A percentile compares a stretch with the other conserved stretches of the same genome.
phyloP scores from a whole-genome alignment of 2,113 vertebrate species.

The Maccullochella peelii region DNA sequence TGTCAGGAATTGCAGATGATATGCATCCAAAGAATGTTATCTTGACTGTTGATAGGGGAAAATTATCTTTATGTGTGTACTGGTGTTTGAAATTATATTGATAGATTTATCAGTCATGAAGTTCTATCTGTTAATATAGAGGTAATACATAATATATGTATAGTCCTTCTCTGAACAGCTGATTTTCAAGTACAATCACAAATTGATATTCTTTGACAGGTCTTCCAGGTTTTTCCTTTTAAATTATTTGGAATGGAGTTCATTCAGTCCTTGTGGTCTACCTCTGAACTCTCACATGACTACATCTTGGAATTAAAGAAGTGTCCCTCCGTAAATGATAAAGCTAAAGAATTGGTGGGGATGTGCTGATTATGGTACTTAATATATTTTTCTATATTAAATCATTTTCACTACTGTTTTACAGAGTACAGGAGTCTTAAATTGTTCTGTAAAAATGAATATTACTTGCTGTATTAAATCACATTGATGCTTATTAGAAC shows the following conservation, averaged over 20 bases:
- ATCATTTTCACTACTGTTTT: slow-evolving; percentile 59
- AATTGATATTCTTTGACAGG: slow-evolving; percentile 26
- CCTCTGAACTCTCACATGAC: slow-evolving; percentile 46
- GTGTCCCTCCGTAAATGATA: slow-evolving; percentile 18
- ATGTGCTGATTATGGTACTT: slow-evolving; percentile 43
- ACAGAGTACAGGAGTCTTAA: slow-evolving; percentile 70
- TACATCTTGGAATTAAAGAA: slow-evolving; percentile 30
- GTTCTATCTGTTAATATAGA: slow-evolving; percentile 36
- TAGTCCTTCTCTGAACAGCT: slow-evolving; percentile 9
- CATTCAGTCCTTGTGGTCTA: slow-evolving; percentile 39
- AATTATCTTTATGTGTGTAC: slow-evolving; percentile 10
- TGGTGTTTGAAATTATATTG: slow-evolving; percentile 17
- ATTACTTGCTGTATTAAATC: slow-evolving; percentile 74
- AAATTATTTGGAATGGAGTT: slow-evolving; percentile 24
- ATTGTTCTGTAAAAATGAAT: slow-evolving; percentile 57
- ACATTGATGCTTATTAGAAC: slow-evolving; percentile 79
- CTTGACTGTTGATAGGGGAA: background rate
- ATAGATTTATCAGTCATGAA: slow-evolving; percentile 37
- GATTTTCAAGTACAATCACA: slow-evolving; percentile 21
- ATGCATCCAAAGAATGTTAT: slow-evolving; percentile 7
- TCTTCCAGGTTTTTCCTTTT: slow-evolving; percentile 62
- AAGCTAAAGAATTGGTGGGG: slow-evolving; percentile 29
- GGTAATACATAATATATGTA: background rate
- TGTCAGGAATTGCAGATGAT: slow-evolving; percentile 9
- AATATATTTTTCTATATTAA: slow-evolving; percentile 64